These are phyloP conservation scores for Cryptotermes secundus DNA, from an alignment of 1,140 invertebrate genomes.

Conservation along the genomic window DNA sequence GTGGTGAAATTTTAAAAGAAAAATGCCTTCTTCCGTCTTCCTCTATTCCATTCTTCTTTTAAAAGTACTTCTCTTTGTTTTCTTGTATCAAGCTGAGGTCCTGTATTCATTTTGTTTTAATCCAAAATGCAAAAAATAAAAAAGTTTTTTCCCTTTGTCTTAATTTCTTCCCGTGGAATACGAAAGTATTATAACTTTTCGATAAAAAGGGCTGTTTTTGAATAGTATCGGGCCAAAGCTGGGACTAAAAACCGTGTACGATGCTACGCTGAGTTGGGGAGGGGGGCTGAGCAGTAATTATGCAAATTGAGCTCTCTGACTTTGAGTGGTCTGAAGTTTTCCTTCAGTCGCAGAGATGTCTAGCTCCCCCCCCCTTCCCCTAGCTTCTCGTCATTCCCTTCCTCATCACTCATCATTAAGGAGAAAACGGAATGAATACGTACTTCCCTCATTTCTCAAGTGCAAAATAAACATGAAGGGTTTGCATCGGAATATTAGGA, in stretches of 20 bases:
- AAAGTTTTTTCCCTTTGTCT: constrained; percentile 11
- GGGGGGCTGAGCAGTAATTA: constrained; percentile 22
- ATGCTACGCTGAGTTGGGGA: background rate
- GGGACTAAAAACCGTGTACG: background rate
- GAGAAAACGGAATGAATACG: constrained; percentile 11
- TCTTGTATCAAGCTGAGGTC: background rate
- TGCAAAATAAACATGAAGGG: constrained; percentile 16
- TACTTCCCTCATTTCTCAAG: background rate
- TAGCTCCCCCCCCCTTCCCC: background rate
- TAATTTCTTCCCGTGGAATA: constrained; percentile 20
- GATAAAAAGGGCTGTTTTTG: constrained; percentile 10
- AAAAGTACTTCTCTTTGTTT: background rate
- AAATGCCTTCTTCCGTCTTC: background rate
- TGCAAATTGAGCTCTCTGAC: constrained; percentile 29
- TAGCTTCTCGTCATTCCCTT: background rate
- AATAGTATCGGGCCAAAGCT: background rate
- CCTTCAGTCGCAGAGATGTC: constrained; percentile 6
- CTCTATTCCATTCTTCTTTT: background rate
- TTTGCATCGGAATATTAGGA: background rate
- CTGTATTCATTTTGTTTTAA: background rate
- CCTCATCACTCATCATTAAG: constrained; percentile 16
- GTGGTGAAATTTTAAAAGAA: constrained; percentile 10
- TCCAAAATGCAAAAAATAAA: background rate
- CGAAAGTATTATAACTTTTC: constrained; percentile 28
- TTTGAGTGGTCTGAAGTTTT: constrained; percentile 12